A percentile compares a stretch with the other conserved stretches of the same genome.
Conservation (phyloP, 2,113 vertebrate genomes). For the Acinonyx jubatus region DNA sequence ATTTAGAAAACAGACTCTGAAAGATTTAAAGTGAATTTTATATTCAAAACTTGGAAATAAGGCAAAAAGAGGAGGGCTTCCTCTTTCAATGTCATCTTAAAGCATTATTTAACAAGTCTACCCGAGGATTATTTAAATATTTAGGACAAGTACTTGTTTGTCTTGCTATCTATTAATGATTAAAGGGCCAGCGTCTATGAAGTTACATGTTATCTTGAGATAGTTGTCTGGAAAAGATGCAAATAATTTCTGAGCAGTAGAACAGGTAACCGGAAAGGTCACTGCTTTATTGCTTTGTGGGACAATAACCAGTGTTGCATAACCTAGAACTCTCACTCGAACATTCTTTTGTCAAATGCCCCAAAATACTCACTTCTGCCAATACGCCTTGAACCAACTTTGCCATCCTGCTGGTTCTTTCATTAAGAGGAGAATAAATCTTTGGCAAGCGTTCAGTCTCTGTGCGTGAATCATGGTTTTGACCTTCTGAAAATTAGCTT, state of each 20-base stretch:
- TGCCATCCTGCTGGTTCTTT: background rate
- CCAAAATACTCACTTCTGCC: background rate
- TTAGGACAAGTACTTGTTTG: background rate
- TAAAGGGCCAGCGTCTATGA: background rate
- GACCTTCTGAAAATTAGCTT: background rate
- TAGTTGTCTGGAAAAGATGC: background rate
- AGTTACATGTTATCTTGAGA: background rate
- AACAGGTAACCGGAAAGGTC: background rate
- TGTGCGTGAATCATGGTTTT: background rate
- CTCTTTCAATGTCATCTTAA: background rate
- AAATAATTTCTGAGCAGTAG: background rate
- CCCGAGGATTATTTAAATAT: background rate
- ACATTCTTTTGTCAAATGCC: background rate
- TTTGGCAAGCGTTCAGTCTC: background rate
- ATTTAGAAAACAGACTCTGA: background rate
- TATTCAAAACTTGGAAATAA: background rate
- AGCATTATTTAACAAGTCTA: background rate
- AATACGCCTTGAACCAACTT: background rate
- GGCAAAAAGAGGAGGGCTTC: background rate
- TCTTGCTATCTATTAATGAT: conserved; percentile 1
- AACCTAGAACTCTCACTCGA: background rate
- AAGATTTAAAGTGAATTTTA: background rate
- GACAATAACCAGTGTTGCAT: background rate
- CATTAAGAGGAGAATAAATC: background rate
- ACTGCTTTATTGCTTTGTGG: background rate